Percentiles rank a stretch among this genome's conserved stretches.
Evolutionary conservation across 2,797 vertebrate genomes (phyloP).

Genomic region (Brotula barbata): DNA sequence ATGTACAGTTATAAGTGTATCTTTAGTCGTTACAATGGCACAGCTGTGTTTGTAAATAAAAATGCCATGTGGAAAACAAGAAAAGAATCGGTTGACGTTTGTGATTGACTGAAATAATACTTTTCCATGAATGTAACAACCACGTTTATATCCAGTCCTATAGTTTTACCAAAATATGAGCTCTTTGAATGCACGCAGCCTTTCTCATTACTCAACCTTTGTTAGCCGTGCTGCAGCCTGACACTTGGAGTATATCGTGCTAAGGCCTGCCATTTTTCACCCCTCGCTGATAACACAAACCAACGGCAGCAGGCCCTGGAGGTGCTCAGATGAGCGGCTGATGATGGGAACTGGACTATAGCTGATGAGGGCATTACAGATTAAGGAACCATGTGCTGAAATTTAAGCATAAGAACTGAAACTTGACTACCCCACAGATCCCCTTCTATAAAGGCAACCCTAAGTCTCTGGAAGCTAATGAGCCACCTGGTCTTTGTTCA

Average conservation of each 20-base stretch:
- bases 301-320: slow-evolving; percentile 47
- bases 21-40: slow-evolving; percentile 46
- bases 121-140: slow-evolving; percentile 9
- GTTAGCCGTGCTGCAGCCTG: slow-evolving; percentile 30
- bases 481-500: slow-evolving; percentile 77
- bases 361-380: slow-evolving; percentile 57
- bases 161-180: slow-evolving; percentile 44
- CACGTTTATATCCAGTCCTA: slow-evolving; percentile 20
- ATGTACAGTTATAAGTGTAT: slow-evolving; percentile 59
- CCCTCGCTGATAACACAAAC: slow-evolving; percentile 43
- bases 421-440: slow-evolving; percentile 71
- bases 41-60: slow-evolving; percentile 66
- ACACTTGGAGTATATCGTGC: slow-evolving; percentile 22
- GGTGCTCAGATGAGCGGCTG: slow-evolving; percentile 44
- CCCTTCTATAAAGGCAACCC: slow-evolving; percentile 52
- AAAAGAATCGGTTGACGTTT: slow-evolving; percentile 20
- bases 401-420: slow-evolving; percentile 77
- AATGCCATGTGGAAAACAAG: slow-evolving; percentile 37
- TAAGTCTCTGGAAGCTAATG: slow-evolving; percentile 73
- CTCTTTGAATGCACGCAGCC: slow-evolving; percentile 36
- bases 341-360: slow-evolving; percentile 48
- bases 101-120: neutral
- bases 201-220: slow-evolving; percentile 61
- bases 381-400: slow-evolving; percentile 76
- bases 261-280: slow-evolving; percentile 65